Evolutionary conservation across 1,140 invertebrate species (phyloP), one percentile per base, ranked within the genome.

Genomic region (Eriosoma lanigerum): DNA sequence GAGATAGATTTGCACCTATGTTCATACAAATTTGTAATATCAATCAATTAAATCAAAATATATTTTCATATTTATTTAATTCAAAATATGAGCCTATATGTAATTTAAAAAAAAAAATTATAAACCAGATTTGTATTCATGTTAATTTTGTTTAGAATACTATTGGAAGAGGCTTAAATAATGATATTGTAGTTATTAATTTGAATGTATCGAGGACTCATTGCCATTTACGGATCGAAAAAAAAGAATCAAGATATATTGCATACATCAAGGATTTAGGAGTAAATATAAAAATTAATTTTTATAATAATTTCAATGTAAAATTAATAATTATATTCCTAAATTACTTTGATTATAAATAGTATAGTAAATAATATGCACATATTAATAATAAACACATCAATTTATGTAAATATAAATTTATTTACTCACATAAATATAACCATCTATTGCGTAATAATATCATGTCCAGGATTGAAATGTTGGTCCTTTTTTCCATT

Each of bases 171-270:
- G 73, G 54, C 13, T 78, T 78, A 62, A 46, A 60, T 29, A 78
- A 78, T 60, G 73, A 78, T 46, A 60, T 78, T 26, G 15, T 78
- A 58, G n/a, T 78, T 21, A 78, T 60, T 46, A 78, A 78, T 60
- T 62, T 78, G 10, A 78, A 60, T 62, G 56, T 78, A 44, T 78
- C 73, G 26, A 78, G 73, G 60, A 78, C 32, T 13, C 73, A 78
- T 26, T 78, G 73, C 46, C 73, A 78, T 6, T 78, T 78, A 60
- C 54, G 38, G 0, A 32, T 78, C 0, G 73, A 78, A 60, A 78
- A 78, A 78, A 60, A 24, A 19, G 56, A 19, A 44, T 44, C 73
- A 10, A 60, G 24, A 19, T 54, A 78, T 78, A 58, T 78, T 38
- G 73, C 73, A 26, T 78, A 44, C 8, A 60, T 78, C 13, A 78